Conservation (phyloP, 2,797 vertebrate species). For the Mormyrops boulengeri region DNA sequence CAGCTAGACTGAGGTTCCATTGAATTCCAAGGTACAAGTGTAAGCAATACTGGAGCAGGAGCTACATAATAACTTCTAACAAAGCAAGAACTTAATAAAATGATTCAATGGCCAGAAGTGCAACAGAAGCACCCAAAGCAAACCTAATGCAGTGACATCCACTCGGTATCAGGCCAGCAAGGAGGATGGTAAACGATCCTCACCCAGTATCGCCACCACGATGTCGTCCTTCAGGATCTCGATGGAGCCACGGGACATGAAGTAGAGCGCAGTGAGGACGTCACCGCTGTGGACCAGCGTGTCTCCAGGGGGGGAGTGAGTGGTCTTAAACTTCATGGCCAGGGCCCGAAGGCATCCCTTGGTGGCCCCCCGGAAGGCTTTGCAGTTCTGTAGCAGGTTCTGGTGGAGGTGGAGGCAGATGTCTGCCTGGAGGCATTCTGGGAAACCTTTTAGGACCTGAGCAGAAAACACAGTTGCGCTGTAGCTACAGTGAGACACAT, state of each 20-base stretch:
- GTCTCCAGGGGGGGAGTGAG: constrained; percentile 92
- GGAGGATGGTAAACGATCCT: constrained; percentile 40
- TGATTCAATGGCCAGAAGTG: not conserved
- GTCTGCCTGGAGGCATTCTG: constrained; percentile 97
- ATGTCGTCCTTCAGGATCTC: constrained; percentile 96
- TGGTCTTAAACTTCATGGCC: constrained; percentile 98
- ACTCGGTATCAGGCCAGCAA: not conserved
- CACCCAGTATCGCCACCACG: constrained; percentile 93
- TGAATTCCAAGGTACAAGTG: not conserved
- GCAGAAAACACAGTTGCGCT: not conserved
- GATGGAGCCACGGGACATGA: constrained; percentile 92
- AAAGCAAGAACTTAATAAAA: not conserved
- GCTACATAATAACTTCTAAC: not conserved
- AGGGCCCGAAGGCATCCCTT: constrained; percentile 94
- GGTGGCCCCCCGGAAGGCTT: constrained; percentile 84
- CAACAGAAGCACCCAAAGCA: not conserved
- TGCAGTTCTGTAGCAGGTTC: constrained; percentile 86
- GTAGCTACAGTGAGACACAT: not conserved
- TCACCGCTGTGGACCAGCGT: constrained; percentile 91
- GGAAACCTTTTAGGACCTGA: constrained; percentile 97
- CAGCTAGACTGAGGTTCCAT: not conserved
- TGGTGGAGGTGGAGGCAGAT: constrained; percentile 97
- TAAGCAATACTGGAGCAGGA: not conserved
- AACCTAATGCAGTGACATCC: not conserved
- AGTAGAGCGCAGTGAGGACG: constrained; percentile 90